These are phyloP conservation scores for Xiphorhynchus elegans DNA, from an alignment of 2,113 vertebrate species.

Conservation along the genomic window DNA sequence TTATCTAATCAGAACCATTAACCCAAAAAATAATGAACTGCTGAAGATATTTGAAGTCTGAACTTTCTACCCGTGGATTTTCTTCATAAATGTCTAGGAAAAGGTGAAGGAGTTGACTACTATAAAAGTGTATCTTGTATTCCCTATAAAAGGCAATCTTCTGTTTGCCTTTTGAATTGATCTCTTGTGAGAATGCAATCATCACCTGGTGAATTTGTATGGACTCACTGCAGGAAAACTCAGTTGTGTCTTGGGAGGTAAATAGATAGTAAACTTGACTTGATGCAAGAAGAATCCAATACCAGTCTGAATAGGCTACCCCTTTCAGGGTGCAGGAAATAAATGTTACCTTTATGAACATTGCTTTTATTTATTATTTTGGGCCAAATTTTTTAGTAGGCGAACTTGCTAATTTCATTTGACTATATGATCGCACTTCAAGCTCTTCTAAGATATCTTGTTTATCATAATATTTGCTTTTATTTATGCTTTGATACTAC, in stretches of 20 bases:
- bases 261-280: not conserved
- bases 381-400: not conserved
- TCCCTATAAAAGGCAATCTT: not conserved
- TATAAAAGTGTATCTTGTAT: not conserved
- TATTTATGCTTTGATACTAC: not conserved
- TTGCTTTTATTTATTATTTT: not conserved
- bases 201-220: not conserved
- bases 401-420: not conserved
- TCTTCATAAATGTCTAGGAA: not conserved
- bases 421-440: not conserved
- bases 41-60: not conserved
- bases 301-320: not conserved
- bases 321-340: not conserved
- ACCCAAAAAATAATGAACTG: not conserved
- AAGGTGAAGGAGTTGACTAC: not conserved
- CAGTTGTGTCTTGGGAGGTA: not conserved
- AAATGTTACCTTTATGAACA: not conserved
- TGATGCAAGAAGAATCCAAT: not conserved
- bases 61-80: not conserved
- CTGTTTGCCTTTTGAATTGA: not conserved
- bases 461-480: not conserved
- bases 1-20: not conserved
- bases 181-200: not conserved
- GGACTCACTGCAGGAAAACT: not conserved
- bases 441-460: not conserved